Conservation (phyloP, 2,888 invertebrate genomes). For the Merodon equestris region DNA sequence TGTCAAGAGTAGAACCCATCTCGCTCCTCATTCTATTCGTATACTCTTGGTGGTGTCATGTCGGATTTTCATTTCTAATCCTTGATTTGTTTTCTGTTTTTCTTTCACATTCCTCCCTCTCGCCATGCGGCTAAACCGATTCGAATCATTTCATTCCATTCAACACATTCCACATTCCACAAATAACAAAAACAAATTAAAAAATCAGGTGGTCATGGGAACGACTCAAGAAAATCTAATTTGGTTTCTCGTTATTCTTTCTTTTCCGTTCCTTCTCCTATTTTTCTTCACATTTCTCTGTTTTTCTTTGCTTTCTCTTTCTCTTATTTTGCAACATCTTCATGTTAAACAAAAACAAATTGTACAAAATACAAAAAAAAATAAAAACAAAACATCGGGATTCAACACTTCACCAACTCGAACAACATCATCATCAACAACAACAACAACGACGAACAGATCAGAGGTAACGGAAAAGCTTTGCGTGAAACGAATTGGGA, state of each 20-base stretch:
- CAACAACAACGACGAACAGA: constrained; percentile 71
- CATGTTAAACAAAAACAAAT: constrained; percentile 36
- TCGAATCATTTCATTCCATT: constrained; percentile 52
- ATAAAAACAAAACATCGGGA: constrained; percentile 39
- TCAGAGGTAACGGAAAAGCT: constrained; percentile 75
- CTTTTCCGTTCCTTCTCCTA: constrained; percentile 45
- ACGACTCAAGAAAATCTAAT: constrained; percentile 79
- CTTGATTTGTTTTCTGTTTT: constrained; percentile 68
- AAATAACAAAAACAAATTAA: too few species aligned
- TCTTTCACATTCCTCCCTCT: constrained; percentile 59
- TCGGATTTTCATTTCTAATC: constrained; percentile 58
- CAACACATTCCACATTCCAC: constrained; percentile 63
- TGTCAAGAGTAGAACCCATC: constrained; percentile 29
- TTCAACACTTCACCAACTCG: constrained; percentile 53
- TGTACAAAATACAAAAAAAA: constrained; percentile 44
- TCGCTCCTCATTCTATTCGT: constrained; percentile 1
- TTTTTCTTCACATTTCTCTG: too few species aligned
- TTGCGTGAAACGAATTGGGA: constrained; percentile 33
- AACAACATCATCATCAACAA: constrained; percentile 52
- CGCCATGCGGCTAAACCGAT: constrained; percentile 45
- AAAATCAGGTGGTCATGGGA: constrained; percentile 77
- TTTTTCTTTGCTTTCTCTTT: constrained; percentile 71
- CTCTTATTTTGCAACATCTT: constrained; percentile 53
- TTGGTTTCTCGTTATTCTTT: constrained; percentile 68
- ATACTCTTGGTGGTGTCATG: constrained; percentile 35